Base-by-base conservation (phyloP, 2,888 invertebrate genomes). In the Tetragonula carbonaria region DNA sequence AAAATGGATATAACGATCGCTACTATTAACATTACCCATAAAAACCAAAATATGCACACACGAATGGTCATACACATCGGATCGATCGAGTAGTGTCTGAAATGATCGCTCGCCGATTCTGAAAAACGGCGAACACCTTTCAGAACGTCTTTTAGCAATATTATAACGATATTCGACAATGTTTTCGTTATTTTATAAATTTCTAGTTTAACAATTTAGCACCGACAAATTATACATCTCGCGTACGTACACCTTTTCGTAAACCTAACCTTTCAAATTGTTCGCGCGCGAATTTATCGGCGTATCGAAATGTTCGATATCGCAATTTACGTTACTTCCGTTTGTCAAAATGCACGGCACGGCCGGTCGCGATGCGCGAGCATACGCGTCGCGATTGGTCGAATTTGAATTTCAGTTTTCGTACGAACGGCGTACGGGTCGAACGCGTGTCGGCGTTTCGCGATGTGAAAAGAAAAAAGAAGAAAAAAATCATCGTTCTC, bases 21-120 rank as follows among this genome's bases (percentile, higher is more conserved):
- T 5, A 88, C 72, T 70, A 91, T 66, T 51, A 93, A 86, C 6
- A 87, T 86, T 11, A 78, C 79, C 93, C 93, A 93, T 45, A 93
- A 90, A 11, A 85, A 81, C 93, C 93, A 93, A 81, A 93, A 93
- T 28, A 93, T 80, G 74, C 87, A 90, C 16, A 93, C 75, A 6
- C 93, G 92, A 38, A 91, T 71, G 77, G 87, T 93, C 78, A 93
- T 92, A 88, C 91, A 93, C 23, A 84, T 18, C 0, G 93, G 93
- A 74, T 85, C 76, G 3, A 89, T 90, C 4, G 87, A 81, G 45
- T 91, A 88, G 70, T 81, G 78, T 57, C 33, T 78, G 23, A 84
- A 80, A 77, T 85, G 33, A 6, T 85, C 70, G 11, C 38, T 70
- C 28, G 23, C n/a, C 28, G 50, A 77, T 73, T 79, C 86, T 86